A percentile compares a stretch with the other conserved stretches of the same genome.
Conservation (phyloP, 2,113 vertebrate species). For the Chionomys nivalis region DNA sequence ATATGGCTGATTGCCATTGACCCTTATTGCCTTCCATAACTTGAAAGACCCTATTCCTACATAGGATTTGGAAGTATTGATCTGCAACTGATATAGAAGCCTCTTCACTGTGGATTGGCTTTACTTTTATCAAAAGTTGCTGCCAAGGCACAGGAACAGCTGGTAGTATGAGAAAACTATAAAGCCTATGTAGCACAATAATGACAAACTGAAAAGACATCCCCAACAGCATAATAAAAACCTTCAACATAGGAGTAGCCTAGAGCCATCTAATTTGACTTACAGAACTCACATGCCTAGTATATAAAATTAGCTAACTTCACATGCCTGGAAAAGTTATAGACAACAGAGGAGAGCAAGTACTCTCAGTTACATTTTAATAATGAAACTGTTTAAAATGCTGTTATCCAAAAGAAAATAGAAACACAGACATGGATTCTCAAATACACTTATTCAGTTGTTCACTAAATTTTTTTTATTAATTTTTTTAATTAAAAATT, state of each 20-base stretch:
- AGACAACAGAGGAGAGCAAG: not conserved
- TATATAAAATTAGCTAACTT: not conserved
- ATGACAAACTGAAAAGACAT: not conserved
- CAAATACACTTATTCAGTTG: not conserved
- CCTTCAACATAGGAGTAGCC: not conserved
- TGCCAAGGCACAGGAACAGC: no score
- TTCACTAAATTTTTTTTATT: constrained; percentile 19
- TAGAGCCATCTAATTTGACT: not conserved
- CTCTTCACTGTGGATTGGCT: not conserved
- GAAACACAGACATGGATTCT: not conserved
- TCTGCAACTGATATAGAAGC: not conserved
- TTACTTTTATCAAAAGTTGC: not conserved
- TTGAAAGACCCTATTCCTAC: not conserved
- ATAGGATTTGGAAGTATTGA: not conserved
- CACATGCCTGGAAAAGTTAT: not conserved
- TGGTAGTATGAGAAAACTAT: not conserved
- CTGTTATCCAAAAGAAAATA: not conserved
- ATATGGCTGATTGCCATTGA: not conserved
- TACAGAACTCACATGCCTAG: not conserved
- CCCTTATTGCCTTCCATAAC: no score
- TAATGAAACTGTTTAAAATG: not conserved
- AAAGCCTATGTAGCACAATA: not conserved
- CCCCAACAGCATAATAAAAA: no score
- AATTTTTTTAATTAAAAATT: no score
- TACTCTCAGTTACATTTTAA: not conserved